Conservation (phyloP, 2,113 vertebrate genomes). For the Gopherus flavomarginatus region DNA sequence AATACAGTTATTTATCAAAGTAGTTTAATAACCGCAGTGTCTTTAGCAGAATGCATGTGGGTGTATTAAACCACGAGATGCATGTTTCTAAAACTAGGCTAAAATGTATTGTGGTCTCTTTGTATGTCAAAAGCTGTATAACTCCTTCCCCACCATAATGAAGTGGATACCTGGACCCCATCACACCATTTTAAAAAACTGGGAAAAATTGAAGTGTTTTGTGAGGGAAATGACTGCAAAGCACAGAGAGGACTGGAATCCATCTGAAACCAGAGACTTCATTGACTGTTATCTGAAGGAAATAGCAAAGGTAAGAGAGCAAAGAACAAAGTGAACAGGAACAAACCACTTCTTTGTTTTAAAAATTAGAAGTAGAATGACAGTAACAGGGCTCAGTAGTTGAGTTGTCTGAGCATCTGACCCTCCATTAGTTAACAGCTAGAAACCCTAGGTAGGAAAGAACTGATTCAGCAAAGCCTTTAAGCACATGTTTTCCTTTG, state of each 20-base stretch:
- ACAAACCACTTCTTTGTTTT: fast-evolving
- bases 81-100: background rate
- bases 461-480: background rate
- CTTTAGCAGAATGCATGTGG: background rate
- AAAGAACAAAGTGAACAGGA: background rate
- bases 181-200: slow-evolving; percentile 53
- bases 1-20: too few species aligned
- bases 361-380: background rate
- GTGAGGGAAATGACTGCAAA: slow-evolving; percentile 61
- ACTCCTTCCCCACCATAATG: slow-evolving; percentile 75
- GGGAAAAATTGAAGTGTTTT: slow-evolving; percentile 43
- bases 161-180: slow-evolving; percentile 82
- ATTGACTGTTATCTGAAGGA: slow-evolving; percentile 86
- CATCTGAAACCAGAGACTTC: slow-evolving; percentile 80
- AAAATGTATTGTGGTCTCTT: background rate
- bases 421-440: background rate
- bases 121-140: slow-evolving; percentile 76
- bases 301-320: slow-evolving; percentile 80
- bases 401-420: background rate
- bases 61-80: too few species aligned
- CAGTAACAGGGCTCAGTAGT: too few species aligned
- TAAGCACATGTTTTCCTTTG: background rate
- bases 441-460: too few species aligned
- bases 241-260: slow-evolving; percentile 81
- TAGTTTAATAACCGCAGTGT: too few species aligned